Evolutionary conservation across 2,888 invertebrate genomes (phyloP), one percentile per base, ranked within the genome.

Genomic region (Rhagophthalmus giganteus): DNA sequence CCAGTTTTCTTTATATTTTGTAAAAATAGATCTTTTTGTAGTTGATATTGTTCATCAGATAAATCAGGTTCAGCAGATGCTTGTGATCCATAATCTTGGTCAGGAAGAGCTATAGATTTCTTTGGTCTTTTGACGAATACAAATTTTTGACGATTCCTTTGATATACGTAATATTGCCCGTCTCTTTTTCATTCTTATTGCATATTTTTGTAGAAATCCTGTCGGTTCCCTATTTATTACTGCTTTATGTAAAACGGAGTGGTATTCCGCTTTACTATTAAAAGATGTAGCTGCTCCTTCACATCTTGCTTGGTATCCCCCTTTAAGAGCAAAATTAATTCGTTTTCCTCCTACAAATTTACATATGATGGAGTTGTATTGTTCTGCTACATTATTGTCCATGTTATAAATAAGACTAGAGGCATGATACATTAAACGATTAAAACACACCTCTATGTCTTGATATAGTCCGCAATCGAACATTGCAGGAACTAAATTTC

Each of bases 311-410:
- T 40, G 12, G 32, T 48, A 41, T 6, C 16, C 11, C 4, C 26
- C 9, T 26, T 10, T 34, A 33, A 7, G 6, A 9, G 25, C 12
- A 25, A 20, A 50, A 10, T 50, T 37, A 10, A 50, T 33, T 26
- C 34, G n/a, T 11, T 41, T 48, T 1, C 48, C 48, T 11, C 48
- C 41, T 3, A 14, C 8, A 34, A 41, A 48, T 34, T 48, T 48
- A 8, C 31, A 5, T 6, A 48, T 39, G n/a, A 41, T 20, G 2
- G 34, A n/a, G 30, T 48, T 48, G 25, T 48, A 33, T 7, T 14
- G 24, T 27, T 41, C 35, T 5, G 41, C 48, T 6, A 28, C 10
- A 33, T 48, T 48, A 40, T 39, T 48, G 6, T 24, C 25, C 48
- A 48, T 41, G 15, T 41, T 44, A 11, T 34, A 14, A 9, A 53